phyloP scores from a whole-genome alignment of 2,888 invertebrate species.

The Drosophila formosana region DNA sequence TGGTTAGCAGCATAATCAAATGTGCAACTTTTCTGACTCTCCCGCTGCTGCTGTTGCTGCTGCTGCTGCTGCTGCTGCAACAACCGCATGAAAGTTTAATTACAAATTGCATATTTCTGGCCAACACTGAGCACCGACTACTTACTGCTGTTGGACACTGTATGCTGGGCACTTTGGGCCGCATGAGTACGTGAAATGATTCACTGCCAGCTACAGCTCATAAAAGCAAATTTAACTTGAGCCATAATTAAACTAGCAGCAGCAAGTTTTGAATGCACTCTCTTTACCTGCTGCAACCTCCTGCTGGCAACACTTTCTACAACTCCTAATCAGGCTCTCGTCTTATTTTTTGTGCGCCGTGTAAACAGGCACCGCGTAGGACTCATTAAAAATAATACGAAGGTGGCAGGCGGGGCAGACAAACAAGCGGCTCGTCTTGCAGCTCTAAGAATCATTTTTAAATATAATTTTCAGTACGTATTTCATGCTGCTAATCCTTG shows the following conservation, averaged over 20 bases:
- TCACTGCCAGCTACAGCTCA: slow-evolving; percentile 8
- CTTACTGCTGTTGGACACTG: not conserved
- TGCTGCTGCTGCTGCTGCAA: not conserved
- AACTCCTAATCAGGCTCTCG: slow-evolving; percentile 61
- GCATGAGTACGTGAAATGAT: slow-evolving; percentile 25
- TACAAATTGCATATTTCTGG: slow-evolving; percentile 53
- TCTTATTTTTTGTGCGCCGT: slow-evolving; percentile 19
- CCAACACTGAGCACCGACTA: slow-evolving; percentile 28
- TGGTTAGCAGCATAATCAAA: slow-evolving; percentile 77
- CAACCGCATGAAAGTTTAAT: slow-evolving; percentile 69
- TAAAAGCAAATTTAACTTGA: slow-evolving; percentile 58
- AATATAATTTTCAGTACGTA: slow-evolving; percentile 55
- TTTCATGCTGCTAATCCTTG: slow-evolving; percentile 43
- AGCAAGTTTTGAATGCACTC: slow-evolving; percentile 43
- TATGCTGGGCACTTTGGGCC: slow-evolving; percentile 2
- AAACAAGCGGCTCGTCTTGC: slow-evolving; percentile 65
- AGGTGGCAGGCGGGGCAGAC: slow-evolving; percentile 35
- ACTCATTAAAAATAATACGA: slow-evolving; percentile 70
- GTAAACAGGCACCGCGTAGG: slow-evolving; percentile 19
- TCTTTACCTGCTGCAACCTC: slow-evolving; percentile 16
- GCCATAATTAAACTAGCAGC: slow-evolving; percentile 69
- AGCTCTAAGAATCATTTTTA: slow-evolving; percentile 51
- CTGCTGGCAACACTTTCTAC: slow-evolving; percentile 15
- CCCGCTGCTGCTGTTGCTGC: not conserved
- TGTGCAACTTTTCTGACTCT: slow-evolving; percentile 65